phyloP scores from a whole-genome alignment of 2,888 invertebrate genomes.

The Heliconius ismenius region DNA sequence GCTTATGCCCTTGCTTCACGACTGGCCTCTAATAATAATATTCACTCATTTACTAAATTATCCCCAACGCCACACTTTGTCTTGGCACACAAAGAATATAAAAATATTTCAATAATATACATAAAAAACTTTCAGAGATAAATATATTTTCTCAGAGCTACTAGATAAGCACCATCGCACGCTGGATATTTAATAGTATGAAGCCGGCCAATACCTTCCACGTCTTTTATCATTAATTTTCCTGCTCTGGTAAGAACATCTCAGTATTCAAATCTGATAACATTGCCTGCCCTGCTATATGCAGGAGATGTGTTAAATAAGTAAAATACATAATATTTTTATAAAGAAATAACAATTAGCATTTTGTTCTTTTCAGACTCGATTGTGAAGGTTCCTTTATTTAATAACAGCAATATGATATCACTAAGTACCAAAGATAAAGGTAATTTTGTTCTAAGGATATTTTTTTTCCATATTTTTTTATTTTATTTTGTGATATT shows the following conservation, averaged over 20 bases:
- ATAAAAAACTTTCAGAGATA: not conserved
- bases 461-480: slow-evolving; percentile 40
- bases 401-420: not conserved
- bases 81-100: not conserved
- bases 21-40: too few species aligned
- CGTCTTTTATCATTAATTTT: too few species aligned
- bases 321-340: not conserved
- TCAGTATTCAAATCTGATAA: too few species aligned
- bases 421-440: slow-evolving; percentile 33
- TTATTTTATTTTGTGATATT: slow-evolving; percentile 1
- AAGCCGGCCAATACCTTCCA: too few species aligned
- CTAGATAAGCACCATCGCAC: not conserved
- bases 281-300: too few species aligned
- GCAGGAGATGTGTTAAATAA: too few species aligned
- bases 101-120: not conserved
- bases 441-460: slow-evolving; percentile 50
- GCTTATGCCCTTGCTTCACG: too few species aligned
- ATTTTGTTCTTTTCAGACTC: slow-evolving; percentile 44
- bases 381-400: slow-evolving; percentile 38
- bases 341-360: not conserved
- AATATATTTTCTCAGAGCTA: not conserved
- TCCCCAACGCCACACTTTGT: not conserved
- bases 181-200: not conserved
- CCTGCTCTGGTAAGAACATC: too few species aligned
- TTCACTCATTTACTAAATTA: not conserved